Base-by-base conservation (phyloP, 2,113 vertebrate genomes). In the Dicentrarchus labrax region DNA sequence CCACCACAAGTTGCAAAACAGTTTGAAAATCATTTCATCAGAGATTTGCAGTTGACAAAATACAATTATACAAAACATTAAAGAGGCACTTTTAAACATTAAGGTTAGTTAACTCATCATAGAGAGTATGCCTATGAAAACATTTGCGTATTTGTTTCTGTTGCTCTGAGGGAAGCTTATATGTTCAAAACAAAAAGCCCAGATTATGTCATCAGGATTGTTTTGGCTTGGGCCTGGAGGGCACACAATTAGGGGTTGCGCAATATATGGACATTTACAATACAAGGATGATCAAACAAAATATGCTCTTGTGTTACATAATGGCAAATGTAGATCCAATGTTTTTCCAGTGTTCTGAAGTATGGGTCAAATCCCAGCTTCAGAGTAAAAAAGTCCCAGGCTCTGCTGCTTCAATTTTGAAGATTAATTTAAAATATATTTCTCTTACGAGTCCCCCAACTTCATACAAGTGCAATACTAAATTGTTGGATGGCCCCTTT, bases 21-120 rank as follows among this genome's bases (percentile, higher is more conserved):
- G 8, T 39, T 45, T 43, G 0, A 38, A 51, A 66, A 48, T 61
- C 11, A 36, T 72, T 54, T 78, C 7, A 50, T 38, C 11, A 24
- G 8, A 39, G 11, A 68, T 41, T 61, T 82, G 4, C 50, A 71
- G 16, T n/a, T 56, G 10, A 72, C 30, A 78, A 72, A 76, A 50
- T 56, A 6, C 45, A 71, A 72, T 60, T 38, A n/a, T 67, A n/a
- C 45, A 62, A 73, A 83, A 76, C 41, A 76, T 36, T 3, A 38
- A 61, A 48, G 41, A 0, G n/a, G 2, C 24, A 56, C 24, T 38
- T 73, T 61, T 30, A 30, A 53, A 68, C 16, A 41, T 68, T 4
- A 56, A 50, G n/a, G 71, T 76, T n/a, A 24, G 21, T 51, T 66
- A 57, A 87, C 80, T 87, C 77, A 53, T 82, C 87, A 82, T 36